Conservation (phyloP, 2,888 invertebrate genomes). For the Trichopria drosophilae region DNA sequence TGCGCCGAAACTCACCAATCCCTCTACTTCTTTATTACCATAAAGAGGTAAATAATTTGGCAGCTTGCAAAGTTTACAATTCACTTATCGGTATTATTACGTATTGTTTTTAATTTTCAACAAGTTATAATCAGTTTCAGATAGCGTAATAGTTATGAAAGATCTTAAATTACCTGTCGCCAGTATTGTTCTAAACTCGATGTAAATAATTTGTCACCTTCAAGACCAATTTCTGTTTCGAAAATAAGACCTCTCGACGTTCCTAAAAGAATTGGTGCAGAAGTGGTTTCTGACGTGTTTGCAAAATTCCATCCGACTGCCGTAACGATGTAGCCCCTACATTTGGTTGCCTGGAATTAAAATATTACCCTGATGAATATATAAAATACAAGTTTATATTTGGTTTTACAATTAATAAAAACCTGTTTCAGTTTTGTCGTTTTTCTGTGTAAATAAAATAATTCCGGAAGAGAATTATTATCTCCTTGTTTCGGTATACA, state of each 20-base stretch:
- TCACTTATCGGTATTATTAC: slow-evolving; percentile 38
- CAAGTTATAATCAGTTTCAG: slow-evolving; percentile 6
- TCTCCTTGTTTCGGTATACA: slow-evolving; percentile 66
- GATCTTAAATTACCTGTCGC: slow-evolving; percentile 73
- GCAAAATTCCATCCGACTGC: slow-evolving; percentile 87
- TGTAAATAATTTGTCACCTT: slow-evolving; percentile 82
- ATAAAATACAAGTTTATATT: slow-evolving; percentile 7
- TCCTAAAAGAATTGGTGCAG: slow-evolving; percentile 85
- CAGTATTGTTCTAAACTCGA: slow-evolving; percentile 76
- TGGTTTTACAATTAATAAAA: slow-evolving; percentile 18
- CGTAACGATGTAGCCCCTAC: slow-evolving; percentile 80
- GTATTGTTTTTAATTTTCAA: slow-evolving; percentile 10
- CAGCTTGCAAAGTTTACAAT: slow-evolving; percentile 61
- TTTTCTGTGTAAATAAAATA: slow-evolving; percentile 79
- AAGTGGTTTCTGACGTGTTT: slow-evolving; percentile 69
- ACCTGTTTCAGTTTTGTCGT: slow-evolving; percentile 72
- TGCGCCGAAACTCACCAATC: slow-evolving; percentile 65
- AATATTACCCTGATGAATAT: slow-evolving; percentile 9
- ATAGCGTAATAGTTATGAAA: neutral
- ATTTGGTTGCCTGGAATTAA: slow-evolving; percentile 62
- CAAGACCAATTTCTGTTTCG: slow-evolving; percentile 83
- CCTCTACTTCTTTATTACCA: slow-evolving; percentile 74
- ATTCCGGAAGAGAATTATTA: slow-evolving; percentile 68
- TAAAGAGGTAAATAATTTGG: slow-evolving; percentile 76
- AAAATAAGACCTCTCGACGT: slow-evolving; percentile 88